phyloP scores from a whole-genome alignment of 2,113 vertebrate genomes.

The Chroicocephalus ridibundus region DNA sequence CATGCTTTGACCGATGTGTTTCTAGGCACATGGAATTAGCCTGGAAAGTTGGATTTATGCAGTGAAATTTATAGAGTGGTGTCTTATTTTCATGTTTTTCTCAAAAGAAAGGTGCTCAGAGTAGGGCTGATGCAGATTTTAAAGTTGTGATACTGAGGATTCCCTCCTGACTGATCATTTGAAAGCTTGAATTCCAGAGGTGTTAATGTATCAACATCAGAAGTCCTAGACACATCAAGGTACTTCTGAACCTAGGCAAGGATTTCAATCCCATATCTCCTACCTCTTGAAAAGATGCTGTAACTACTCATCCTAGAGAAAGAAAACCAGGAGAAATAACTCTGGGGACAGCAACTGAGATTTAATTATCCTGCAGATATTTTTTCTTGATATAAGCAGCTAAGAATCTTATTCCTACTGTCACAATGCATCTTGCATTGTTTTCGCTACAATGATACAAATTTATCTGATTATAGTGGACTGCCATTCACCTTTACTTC shows the following conservation, averaged over 20 bases:
- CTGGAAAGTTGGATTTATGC: not conserved
- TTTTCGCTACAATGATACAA: not conserved
- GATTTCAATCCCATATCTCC: not conserved
- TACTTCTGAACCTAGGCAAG: not conserved
- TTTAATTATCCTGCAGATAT: not conserved
- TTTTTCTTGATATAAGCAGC: not conserved
- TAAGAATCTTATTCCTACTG: not conserved
- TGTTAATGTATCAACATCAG: not conserved
- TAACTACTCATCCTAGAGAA: not conserved
- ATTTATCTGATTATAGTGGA: not conserved
- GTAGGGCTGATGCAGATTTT: not conserved
- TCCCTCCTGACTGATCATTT: not conserved
- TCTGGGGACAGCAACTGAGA: not conserved
- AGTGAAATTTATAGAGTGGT: not conserved
- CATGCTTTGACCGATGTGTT: not conserved
- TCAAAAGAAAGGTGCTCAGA: not conserved
- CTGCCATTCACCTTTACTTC: not conserved
- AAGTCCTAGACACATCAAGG: not conserved
- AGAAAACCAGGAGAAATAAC: not conserved
- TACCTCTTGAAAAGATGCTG: not conserved
- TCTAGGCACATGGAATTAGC: not conserved
- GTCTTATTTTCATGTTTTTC: not conserved
- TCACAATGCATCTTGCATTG: not conserved
- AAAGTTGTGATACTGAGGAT: not conserved
- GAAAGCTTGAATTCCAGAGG: not conserved